phyloP scores from a whole-genome alignment of 2,113 vertebrate species.

The Trachemys scripta region DNA sequence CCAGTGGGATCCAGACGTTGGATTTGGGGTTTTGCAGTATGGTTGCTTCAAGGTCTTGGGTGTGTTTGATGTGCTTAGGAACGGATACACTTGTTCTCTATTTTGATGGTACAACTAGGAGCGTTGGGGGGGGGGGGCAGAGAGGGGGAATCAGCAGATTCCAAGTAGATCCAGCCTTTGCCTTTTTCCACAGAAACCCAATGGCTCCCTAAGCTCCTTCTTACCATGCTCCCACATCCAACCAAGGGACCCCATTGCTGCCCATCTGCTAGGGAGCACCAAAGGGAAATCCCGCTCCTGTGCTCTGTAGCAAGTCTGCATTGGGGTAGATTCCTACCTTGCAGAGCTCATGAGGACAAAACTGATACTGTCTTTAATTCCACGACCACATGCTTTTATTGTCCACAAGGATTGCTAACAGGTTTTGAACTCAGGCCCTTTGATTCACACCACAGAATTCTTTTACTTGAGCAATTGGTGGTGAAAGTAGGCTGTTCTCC shows the following conservation, averaged over 20 bases:
- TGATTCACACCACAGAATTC: not conserved
- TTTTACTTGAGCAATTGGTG: not conserved
- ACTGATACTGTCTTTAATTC: accelerated
- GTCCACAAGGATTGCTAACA: accelerated
- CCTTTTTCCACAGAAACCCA: constrained; percentile 15
- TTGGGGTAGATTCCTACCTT: not conserved
- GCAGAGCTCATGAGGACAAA: not conserved
- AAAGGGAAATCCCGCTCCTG: not conserved
- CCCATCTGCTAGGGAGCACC: not conserved
- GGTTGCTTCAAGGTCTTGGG: not conserved
- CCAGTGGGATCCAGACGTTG: not conserved
- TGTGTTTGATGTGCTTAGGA: constrained; percentile 2
- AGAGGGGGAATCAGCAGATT: not conserved
- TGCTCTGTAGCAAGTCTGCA: accelerated
- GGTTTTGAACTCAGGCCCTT: not conserved
- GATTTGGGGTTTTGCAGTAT: not conserved
- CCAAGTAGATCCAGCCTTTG: not conserved
- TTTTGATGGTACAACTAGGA: not conserved
- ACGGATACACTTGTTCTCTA: not conserved
- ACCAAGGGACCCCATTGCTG: not conserved
- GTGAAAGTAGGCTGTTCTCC: not conserved
- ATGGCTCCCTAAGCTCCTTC: not conserved
- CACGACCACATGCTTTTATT: accelerated
- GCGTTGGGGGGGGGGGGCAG: too few relatives aligned
- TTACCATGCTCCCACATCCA: accelerated